Conservation (phyloP, 1,140 invertebrate genomes). For the Oryctes rhinoceros region DNA sequence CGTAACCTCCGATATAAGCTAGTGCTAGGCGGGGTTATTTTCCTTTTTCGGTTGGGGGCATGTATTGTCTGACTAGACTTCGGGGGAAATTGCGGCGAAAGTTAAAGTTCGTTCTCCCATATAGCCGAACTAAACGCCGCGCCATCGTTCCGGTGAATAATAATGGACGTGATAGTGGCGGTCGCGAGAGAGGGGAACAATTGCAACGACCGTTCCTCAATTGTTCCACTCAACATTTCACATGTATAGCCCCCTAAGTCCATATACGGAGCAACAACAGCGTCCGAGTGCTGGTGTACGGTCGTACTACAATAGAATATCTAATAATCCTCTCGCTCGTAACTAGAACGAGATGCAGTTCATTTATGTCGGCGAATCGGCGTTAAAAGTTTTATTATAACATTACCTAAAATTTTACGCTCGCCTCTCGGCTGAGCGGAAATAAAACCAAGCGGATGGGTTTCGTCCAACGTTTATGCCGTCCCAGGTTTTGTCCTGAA, state of each 20-base stretch:
- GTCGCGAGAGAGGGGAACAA: conserved; percentile 6
- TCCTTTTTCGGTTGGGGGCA: conserved; percentile 16
- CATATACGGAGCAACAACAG: neutral
- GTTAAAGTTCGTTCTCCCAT: conserved; percentile 12
- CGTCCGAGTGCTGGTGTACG: neutral
- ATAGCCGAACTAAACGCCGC: conserved; percentile 10
- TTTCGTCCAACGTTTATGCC: neutral
- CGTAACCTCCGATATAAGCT: conserved; percentile 23
- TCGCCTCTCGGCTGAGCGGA: conserved; percentile 9
- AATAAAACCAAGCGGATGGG: neutral
- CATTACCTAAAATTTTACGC: conserved; percentile 37
- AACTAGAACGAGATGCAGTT: conserved; percentile 30
- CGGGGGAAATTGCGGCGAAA: conserved; percentile 21
- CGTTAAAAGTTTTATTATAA: conserved; percentile 35
- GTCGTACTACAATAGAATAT: conserved; percentile 5
- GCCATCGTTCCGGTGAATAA: conserved; percentile 22
- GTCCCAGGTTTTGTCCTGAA: neutral
- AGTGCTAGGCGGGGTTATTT: neutral
- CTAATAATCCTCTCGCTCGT: conserved; percentile 24
- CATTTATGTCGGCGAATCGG: conserved; percentile 29
- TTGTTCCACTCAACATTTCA: conserved; percentile 31
- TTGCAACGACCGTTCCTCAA: conserved; percentile 24
- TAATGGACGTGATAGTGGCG: conserved; percentile 31
- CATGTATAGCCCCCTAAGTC: neutral
- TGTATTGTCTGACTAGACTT: conserved; percentile 28